Evolutionary conservation across 2,888 invertebrate genomes (phyloP).

Genomic region (Corythucha ciliata): DNA sequence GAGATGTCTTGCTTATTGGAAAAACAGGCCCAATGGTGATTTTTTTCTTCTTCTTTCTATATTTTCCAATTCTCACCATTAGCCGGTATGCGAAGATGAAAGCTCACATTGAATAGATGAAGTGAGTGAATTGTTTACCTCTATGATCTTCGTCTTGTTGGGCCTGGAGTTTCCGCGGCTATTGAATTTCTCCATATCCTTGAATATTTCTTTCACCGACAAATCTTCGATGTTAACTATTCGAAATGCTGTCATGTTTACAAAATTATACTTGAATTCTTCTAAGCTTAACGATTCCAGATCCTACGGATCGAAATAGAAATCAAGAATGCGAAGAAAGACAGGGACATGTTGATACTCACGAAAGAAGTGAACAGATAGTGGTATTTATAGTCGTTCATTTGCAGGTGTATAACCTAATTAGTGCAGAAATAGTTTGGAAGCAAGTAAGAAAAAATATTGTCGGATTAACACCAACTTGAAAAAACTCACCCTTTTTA

Average conservation of each 20-base stretch:
- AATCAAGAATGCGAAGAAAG: background rate
- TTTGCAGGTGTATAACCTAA: slow-evolving; percentile 68
- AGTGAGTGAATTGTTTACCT: slow-evolving; percentile 40
- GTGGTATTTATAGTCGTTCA: slow-evolving; percentile 78
- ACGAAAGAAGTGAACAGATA: slow-evolving; percentile 67
- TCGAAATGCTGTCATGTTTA: slow-evolving; percentile 66
- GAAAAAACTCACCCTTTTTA: slow-evolving; percentile 57
- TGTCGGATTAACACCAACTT: background rate
- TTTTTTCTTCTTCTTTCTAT: no score
- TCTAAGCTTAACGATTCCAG: slow-evolving; percentile 58
- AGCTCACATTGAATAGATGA: background rate
- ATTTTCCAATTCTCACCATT: no score
- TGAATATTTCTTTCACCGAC: slow-evolving; percentile 55
- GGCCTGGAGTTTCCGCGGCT: slow-evolving; percentile 44
- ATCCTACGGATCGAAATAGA: slow-evolving; percentile 42
- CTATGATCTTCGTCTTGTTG: slow-evolving; percentile 45
- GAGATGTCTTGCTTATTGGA: no score
- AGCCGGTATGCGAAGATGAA: no score
- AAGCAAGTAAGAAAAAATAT: background rate
- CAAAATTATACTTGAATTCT: slow-evolving; percentile 65
- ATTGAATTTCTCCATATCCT: slow-evolving; percentile 61
- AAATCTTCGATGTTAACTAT: slow-evolving; percentile 60
- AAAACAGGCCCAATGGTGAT: no score
- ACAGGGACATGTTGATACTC: slow-evolving; percentile 38
- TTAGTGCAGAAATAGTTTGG: background rate